These are phyloP conservation scores for Prunella fulvescens DNA, from an alignment of 2,113 vertebrate genomes.

Conservation along the genomic window DNA sequence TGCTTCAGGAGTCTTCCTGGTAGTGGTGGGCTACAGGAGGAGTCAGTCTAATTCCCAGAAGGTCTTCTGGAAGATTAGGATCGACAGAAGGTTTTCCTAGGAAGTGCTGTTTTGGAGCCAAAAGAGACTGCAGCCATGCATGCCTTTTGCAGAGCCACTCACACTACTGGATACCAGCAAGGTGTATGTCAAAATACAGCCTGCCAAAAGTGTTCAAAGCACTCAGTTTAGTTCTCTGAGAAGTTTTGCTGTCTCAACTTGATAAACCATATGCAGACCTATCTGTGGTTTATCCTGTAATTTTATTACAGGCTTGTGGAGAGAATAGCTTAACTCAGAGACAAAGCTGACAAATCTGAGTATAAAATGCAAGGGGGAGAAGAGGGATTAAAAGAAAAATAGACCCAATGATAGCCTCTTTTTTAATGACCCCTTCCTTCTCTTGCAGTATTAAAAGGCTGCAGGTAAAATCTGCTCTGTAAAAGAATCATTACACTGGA, in stretches of 20 bases:
- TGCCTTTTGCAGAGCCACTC: not conserved
- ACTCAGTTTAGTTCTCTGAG: not conserved
- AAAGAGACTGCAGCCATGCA: not conserved
- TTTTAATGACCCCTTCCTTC: not conserved
- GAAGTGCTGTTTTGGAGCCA: not conserved
- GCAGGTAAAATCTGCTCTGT: not conserved
- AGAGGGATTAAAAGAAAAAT: not conserved
- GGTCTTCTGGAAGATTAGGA: not conserved
- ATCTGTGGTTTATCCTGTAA: not conserved
- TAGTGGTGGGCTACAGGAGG: not conserved
- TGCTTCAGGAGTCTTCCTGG: not conserved
- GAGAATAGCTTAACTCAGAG: not conserved
- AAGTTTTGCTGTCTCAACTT: not conserved
- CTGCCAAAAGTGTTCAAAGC: not conserved
- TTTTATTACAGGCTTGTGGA: not conserved
- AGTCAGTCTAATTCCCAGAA: not conserved
- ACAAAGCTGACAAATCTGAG: not conserved
- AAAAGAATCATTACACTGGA: not conserved
- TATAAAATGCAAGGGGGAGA: not conserved
- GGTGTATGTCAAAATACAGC: not conserved
- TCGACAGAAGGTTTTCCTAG: not conserved
- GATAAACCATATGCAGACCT: not conserved
- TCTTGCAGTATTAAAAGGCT: not conserved
- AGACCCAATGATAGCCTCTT: not conserved
- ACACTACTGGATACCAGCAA: not conserved